Conservation (phyloP, 2,113 vertebrate species). For the Menidia beryllina region DNA sequence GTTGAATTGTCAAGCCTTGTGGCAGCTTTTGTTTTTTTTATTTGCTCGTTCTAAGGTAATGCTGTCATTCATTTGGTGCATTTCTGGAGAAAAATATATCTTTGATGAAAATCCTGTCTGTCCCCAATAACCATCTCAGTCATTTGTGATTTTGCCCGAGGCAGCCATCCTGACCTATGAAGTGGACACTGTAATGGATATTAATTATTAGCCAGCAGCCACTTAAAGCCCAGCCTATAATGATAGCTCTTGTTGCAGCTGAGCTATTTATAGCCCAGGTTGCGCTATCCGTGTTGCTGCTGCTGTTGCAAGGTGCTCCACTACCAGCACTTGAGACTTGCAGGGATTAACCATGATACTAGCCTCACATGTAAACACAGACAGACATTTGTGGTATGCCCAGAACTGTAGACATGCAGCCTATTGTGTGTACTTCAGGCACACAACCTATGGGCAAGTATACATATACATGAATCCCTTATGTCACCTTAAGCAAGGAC, state of each 20-base stretch:
- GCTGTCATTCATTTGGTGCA: neutral
- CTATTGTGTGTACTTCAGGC: neutral
- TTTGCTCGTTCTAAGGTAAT: neutral
- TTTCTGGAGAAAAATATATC: conserved; percentile 1
- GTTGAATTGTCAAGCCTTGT: neutral
- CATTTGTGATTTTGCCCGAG: conserved; percentile 27
- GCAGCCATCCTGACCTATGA: conserved; percentile 34
- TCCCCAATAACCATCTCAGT: conserved; percentile 40
- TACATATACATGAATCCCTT: neutral
- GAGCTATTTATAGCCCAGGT: conserved; percentile 75
- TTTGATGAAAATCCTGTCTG: neutral
- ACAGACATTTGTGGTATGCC: conserved; percentile 13
- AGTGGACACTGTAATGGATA: conserved; percentile 71
- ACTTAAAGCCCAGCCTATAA: conserved; percentile 67
- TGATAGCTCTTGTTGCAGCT: conserved; percentile 70
- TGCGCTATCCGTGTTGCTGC: conserved; percentile 31
- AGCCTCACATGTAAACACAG: conserved; percentile 39
- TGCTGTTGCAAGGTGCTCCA: conserved; percentile 44
- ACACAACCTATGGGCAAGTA: no score
- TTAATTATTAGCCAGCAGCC: conserved; percentile 82
- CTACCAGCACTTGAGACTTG: conserved; percentile 46
- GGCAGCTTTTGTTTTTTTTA: neutral
- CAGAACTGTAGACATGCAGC: neutral
- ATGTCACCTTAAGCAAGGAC: neutral
- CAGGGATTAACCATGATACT: conserved; percentile 47